Conservation (phyloP, 2,797 vertebrate species). For the Denticeps clupeoides region DNA sequence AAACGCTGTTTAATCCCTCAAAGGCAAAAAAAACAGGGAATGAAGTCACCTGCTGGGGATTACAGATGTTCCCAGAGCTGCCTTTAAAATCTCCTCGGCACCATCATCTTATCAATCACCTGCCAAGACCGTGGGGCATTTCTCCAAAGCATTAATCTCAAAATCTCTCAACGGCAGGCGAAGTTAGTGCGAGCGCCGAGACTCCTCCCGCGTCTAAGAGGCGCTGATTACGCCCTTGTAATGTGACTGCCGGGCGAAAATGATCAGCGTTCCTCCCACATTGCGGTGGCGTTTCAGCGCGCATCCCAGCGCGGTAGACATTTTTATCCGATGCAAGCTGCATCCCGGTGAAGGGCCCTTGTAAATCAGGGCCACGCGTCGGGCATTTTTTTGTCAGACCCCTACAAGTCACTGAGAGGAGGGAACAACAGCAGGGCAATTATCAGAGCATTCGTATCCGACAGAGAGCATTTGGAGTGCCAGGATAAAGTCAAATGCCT, state of each 20-base stretch:
- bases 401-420: neutral
- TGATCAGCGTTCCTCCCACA: neutral
- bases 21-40: constrained; percentile 12
- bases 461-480: constrained; percentile 3
- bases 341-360: constrained; percentile 15
- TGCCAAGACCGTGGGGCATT: constrained; percentile 15
- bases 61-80: constrained; percentile 20
- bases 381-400: neutral
- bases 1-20: constrained; percentile 8
- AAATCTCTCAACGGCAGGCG: too few relatives aligned
- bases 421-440: constrained; percentile 9
- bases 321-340: constrained; percentile 17
- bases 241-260: constrained; percentile 13
- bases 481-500: neutral
- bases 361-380: constrained; percentile 16
- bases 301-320: constrained; percentile 9
- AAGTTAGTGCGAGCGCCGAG: too few relatives aligned
- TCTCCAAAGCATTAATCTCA: constrained; percentile 23
- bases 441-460: constrained; percentile 6
- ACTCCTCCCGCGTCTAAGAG: too few relatives aligned
- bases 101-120: constrained; percentile 25
- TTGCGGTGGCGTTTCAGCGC: constrained; percentile 1
- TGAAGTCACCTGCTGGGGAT: constrained; percentile 15
- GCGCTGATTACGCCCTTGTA: too few relatives aligned
- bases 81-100: constrained; percentile 17